Evolutionary conservation across 2,113 vertebrate species (phyloP).

Genomic region (Anarhynchus alexandrinus): DNA sequence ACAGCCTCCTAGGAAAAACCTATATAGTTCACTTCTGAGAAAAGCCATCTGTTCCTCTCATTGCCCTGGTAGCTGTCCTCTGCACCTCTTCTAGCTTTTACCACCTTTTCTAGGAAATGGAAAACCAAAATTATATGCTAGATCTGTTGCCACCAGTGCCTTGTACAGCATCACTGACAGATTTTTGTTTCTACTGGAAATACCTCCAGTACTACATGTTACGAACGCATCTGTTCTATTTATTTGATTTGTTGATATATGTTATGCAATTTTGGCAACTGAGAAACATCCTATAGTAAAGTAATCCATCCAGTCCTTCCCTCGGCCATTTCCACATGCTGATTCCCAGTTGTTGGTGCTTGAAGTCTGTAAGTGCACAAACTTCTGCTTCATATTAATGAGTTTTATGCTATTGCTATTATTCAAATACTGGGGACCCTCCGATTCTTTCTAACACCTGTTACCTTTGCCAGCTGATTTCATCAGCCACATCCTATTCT

Average conservation of each 20-base stretch:
- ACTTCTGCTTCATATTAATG: neutral
- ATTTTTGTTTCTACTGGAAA: neutral
- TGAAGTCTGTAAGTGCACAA: neutral
- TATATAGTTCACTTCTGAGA: neutral
- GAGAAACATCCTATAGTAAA: neutral
- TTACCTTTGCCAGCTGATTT: neutral
- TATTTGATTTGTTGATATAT: neutral
- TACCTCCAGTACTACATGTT: neutral
- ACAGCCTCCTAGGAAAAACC: neutral
- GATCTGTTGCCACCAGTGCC: neutral
- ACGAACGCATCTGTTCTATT: neutral
- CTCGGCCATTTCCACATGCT: neutral
- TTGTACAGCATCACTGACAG: neutral
- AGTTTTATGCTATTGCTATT: neutral
- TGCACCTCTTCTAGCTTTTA: neutral
- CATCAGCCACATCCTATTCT: neutral
- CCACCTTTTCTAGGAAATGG: neutral
- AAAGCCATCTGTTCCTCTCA: neutral
- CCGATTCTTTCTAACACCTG: neutral
- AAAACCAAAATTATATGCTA: neutral
- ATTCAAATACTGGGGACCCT: neutral
- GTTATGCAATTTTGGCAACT: neutral
- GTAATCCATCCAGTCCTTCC: neutral
- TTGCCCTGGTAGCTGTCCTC: neutral
- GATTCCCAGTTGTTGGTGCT: neutral